Base-by-base conservation (phyloP, 2,888 invertebrate genomes). In the Eueremaeus valkanovi region DNA sequence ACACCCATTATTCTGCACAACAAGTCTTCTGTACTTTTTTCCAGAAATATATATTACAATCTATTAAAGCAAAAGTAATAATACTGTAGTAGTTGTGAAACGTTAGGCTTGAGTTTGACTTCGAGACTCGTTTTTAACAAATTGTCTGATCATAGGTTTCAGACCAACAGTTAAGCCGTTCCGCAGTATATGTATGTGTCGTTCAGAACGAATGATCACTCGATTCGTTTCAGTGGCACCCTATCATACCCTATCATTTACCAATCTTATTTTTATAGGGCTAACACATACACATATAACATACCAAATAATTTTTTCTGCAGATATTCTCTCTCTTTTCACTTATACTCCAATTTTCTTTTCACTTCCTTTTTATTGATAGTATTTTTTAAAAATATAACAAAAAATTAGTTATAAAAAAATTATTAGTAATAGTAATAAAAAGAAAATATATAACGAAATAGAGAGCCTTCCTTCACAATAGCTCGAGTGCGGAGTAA, bases 151-250 rank as follows among this genome's bases (percentile, higher is more conserved):
- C 31, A 61, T 61, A 61, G 61, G 61, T 5, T 61, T 31, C 8
- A 55, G 55, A n/a, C 21, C 24, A 55, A 27, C 24, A 55, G 55
- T 55, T 55, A 21, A 55, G 24, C 16, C 27, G 24, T 18, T 45
- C n/a, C n/a, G n/a, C n/a, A n/a, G n/a, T n/a, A n/a, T n/a, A n/a
- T 45, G 45, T 45, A 45, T 45, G 45, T 55, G 55, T 55, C 31
- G 61, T 31, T 61, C 31, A 61, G 31, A 61, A 55, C 21, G n/a
- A n/a, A n/a, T 61, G 61, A 55, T 61, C 31, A 61, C 29, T 29
- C 61, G 18, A 61, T 61, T 61, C 31, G 61, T 61, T 61, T 24
- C 31, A 61, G 61, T 61, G 61, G 61, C 61, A 55, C 16, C 55
- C n/a, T n/a, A 21, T n/a, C 55, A 55, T 55, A 55, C 16, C 55